Conservation (phyloP, 2,888 invertebrate genomes). For the Dusona sp. region DNA sequence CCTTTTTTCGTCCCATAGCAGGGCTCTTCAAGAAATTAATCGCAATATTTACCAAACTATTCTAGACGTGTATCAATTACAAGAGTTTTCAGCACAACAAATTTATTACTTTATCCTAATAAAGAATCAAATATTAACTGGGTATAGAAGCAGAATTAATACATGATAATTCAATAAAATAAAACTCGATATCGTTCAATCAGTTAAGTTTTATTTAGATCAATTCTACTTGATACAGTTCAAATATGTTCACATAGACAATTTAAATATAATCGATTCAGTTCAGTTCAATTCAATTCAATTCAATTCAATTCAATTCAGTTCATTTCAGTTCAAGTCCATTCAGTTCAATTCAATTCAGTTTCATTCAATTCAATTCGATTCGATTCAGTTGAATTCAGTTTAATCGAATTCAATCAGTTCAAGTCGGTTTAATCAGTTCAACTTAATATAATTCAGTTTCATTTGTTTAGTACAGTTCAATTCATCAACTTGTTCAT, state of each 20-base stretch:
- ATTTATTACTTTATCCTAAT: background rate
- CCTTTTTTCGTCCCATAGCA: conserved; percentile 17
- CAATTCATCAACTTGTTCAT: background rate
- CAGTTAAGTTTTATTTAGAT: background rate
- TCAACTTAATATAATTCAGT: background rate
- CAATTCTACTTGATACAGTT: background rate
- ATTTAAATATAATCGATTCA: background rate
- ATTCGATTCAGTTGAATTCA: background rate
- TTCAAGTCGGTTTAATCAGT: background rate
- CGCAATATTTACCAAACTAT: background rate
- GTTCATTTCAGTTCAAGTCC: background rate
- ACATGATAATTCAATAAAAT: background rate
- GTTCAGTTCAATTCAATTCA: background rate
- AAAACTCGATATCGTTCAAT: background rate
- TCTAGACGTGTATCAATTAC: background rate
- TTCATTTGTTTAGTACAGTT: background rate
- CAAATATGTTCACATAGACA: background rate
- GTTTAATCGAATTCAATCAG: background rate
- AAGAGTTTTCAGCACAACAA: background rate
- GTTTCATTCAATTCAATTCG: background rate
- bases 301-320: background rate
- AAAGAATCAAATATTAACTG: background rate
- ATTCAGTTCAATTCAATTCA: background rate
- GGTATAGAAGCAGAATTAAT: background rate
- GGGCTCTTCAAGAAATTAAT: background rate